Percentiles rank a stretch among this genome's conserved stretches.
Conservation (phyloP, 2,888 invertebrate genomes). For the Dynastes grantii region DNA sequence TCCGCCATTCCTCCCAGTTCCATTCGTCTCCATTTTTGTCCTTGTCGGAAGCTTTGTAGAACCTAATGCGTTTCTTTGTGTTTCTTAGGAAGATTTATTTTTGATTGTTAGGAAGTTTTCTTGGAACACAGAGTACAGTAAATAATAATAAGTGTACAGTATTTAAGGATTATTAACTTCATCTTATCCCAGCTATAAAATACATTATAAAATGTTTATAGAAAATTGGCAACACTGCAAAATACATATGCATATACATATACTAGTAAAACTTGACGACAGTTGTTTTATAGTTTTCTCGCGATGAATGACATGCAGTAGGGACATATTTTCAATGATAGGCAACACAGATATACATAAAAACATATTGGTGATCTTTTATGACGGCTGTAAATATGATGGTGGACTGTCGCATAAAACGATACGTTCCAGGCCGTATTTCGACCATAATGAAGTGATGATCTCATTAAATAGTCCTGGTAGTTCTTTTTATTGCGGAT, state of each 20-base stretch:
- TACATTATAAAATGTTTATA: not conserved
- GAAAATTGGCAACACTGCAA: not conserved
- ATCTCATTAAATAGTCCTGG: slow-evolving; percentile 35
- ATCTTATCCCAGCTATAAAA: not conserved
- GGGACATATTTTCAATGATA: not conserved
- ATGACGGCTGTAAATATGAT: slow-evolving; percentile 6
- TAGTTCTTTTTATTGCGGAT: slow-evolving; percentile 4
- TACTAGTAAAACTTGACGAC: slow-evolving; percentile 9
- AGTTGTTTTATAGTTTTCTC: slow-evolving; percentile 26
- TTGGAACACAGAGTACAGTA: not conserved
- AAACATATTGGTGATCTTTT: slow-evolving; percentile 38
- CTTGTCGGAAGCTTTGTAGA: not conserved
- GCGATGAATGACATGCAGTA: slow-evolving; percentile 8
- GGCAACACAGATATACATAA: slow-evolving; percentile 26
- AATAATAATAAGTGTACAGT: not conserved
- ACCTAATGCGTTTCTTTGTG: not conserved
- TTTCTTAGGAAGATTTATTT: too few relatives aligned
- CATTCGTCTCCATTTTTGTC: not conserved
- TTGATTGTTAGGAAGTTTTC: not conserved
- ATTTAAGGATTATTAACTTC: not conserved
- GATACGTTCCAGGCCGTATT: slow-evolving; percentile 10
- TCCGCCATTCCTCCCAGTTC: slow-evolving; percentile 15
- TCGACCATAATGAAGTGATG: slow-evolving; percentile 14
- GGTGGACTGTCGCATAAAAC: not conserved
- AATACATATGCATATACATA: not conserved